These are phyloP conservation scores for Hypsibius dujardini DNA, from an alignment of 1,140 invertebrate genomes.

Conservation along the genomic window DNA sequence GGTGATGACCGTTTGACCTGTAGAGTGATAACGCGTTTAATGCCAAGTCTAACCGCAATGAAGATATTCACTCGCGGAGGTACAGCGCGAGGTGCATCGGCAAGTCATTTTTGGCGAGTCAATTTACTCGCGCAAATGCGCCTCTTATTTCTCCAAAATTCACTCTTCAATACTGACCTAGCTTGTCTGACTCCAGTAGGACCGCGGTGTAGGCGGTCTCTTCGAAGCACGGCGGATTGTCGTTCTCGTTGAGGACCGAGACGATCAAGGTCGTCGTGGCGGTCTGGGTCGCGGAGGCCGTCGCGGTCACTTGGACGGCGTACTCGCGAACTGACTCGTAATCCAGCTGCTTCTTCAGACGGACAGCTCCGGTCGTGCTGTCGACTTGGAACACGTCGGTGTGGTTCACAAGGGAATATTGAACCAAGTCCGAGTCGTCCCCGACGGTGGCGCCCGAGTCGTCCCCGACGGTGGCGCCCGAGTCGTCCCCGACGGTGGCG, in stretches of 20 bases:
- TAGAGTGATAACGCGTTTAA: too few species aligned
- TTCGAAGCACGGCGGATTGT: constrained; percentile 66
- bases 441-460: too few species aligned
- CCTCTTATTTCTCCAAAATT: too few species aligned
- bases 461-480: too few species aligned
- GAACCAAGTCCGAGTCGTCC: too few species aligned
- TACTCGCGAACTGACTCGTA: constrained; percentile 70
- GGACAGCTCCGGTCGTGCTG: constrained; percentile 53
- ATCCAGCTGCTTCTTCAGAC: constrained; percentile 58
- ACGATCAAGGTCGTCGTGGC: constrained; percentile 60
- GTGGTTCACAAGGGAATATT: constrained; percentile 13
- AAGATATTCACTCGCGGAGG: too few species aligned
- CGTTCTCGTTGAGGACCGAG: constrained; percentile 72
- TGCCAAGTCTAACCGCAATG: too few species aligned
- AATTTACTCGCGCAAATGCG: too few species aligned
- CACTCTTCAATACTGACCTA: too few species aligned
- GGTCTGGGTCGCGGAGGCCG: constrained; percentile 36
- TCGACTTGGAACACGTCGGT: constrained; percentile 40
- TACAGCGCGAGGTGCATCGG: too few species aligned
- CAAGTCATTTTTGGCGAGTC: too few species aligned
- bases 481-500: too few species aligned
- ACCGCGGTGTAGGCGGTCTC: constrained; percentile 24
- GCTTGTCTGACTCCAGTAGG: constrained; percentile 27
- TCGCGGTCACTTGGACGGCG: constrained; percentile 63
- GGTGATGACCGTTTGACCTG: constrained; percentile 26